phyloP scores from a whole-genome alignment of 2,888 invertebrate species.

The Acanthococcus lagerstroemiae region DNA sequence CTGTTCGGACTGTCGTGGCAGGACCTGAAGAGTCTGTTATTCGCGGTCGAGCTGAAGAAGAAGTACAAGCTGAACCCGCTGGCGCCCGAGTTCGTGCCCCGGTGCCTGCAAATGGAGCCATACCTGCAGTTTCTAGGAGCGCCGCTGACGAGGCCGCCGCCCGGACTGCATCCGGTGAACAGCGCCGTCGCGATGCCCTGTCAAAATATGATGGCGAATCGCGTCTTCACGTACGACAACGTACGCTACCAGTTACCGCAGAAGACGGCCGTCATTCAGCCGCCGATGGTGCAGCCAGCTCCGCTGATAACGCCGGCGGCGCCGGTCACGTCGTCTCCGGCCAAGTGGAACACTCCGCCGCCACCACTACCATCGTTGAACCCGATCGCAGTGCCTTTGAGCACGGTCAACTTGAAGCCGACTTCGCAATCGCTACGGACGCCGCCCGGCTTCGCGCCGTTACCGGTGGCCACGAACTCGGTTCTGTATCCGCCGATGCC shows the following conservation, averaged over 20 bases:
- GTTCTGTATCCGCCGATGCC: slow-evolving; percentile 1
- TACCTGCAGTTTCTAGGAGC: slow-evolving; percentile 31
- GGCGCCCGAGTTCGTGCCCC: slow-evolving; percentile 68
- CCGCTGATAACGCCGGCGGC: neutral
- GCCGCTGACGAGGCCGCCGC: neutral
- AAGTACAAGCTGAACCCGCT: slow-evolving; percentile 69
- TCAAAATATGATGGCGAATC: neutral
- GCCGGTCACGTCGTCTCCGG: neutral
- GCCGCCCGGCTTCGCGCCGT: neutral
- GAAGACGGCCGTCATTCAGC: neutral
- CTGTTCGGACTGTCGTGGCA: slow-evolving; percentile 63
- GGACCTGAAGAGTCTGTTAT: slow-evolving; percentile 55
- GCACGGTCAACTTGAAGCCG: neutral
- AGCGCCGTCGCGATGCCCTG: neutral
- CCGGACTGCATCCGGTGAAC: neutral
- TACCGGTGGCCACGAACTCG: neutral
- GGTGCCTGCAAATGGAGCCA: slow-evolving; percentile 44
- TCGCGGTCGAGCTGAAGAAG: slow-evolving; percentile 63
- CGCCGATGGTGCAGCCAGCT: neutral
- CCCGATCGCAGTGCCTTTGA: neutral
- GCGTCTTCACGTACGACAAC: slow-evolving; percentile 23
- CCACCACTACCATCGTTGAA: neutral
- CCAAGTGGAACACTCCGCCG: neutral
- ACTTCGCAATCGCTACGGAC: neutral
- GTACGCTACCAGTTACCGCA: slow-evolving; percentile 24